Evolutionary conservation across 2,888 invertebrate species (phyloP).

Genomic region (Nasonia oneida): DNA sequence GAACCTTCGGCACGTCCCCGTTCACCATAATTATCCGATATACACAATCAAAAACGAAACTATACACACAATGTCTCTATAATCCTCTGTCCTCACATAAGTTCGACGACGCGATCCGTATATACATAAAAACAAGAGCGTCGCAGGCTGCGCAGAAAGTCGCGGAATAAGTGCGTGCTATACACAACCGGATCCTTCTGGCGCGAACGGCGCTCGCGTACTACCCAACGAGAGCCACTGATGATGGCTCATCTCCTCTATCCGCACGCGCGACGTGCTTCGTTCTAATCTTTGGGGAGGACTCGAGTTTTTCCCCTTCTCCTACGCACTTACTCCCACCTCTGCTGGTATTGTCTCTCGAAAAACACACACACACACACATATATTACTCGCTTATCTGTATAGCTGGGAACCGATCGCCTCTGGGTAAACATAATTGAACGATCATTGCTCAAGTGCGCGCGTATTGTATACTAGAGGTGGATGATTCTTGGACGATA

Average conservation of each 20-base stretch:
- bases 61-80: too few species aligned
- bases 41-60: background rate
- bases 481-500: too few species aligned
- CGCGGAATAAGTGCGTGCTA: too few species aligned
- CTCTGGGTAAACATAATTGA: slow-evolving; percentile 28
- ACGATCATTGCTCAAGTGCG: too few species aligned
- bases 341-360: too few species aligned
- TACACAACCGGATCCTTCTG: slow-evolving; percentile 6
- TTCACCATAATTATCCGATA: background rate
- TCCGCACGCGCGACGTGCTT: background rate
- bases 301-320: background rate
- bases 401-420: slow-evolving; percentile 12
- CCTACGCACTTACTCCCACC: background rate
- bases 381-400: background rate
- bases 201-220: background rate
- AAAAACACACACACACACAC: too few species aligned
- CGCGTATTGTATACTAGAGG: background rate
- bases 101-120: background rate
- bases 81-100: too few species aligned
- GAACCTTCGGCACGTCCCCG: slow-evolving; percentile 30
- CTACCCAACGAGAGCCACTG: background rate
- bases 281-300: background rate
- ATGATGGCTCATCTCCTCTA: background rate
- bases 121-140: background rate
- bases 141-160: background rate